Percentiles rank a stretch among this genome's conserved stretches.
These are phyloP conservation scores for Tinamus major DNA, from an alignment of 2,797 vertebrate genomes.

Conservation along the genomic window DNA sequence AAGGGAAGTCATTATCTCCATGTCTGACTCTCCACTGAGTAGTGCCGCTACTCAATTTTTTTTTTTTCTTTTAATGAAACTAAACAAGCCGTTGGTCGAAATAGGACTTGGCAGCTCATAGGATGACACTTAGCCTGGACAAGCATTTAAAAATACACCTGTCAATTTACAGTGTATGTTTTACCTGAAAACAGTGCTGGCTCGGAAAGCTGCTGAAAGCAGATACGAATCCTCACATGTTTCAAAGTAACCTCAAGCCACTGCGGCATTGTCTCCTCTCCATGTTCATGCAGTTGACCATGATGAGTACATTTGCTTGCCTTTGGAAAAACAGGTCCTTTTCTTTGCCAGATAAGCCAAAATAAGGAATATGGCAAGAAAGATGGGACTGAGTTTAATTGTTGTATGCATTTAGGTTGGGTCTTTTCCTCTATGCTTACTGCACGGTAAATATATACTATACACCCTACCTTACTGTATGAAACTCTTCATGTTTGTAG, in stretches of 20 bases:
- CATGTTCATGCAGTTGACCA: slow-evolving; percentile 23
- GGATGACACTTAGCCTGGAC: slow-evolving; percentile 30
- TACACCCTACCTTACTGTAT: slow-evolving; percentile 39
- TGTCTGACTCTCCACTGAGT: not conserved
- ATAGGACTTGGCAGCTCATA: slow-evolving; percentile 46
- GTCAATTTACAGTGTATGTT: slow-evolving; percentile 44
- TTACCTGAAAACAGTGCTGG: slow-evolving; percentile 19
- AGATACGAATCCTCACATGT: slow-evolving; percentile 17
- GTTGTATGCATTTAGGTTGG: slow-evolving; percentile 14
- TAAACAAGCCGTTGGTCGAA: not conserved
- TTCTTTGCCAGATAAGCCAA: slow-evolving; percentile 35
- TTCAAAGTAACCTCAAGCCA: slow-evolving; percentile 29
- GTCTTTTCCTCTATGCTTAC: slow-evolving; percentile 17
- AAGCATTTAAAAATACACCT: slow-evolving; percentile 45
- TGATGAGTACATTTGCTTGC: slow-evolving; percentile 46
- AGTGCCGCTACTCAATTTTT: not conserved
- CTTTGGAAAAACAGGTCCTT: slow-evolving; percentile 54
- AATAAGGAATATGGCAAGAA: slow-evolving; percentile 37
- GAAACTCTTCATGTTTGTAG: slow-evolving; percentile 19
- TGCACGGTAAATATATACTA: slow-evolving; percentile 50
- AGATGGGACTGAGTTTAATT: slow-evolving; percentile 36
- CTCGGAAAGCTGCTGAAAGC: slow-evolving; percentile 38
- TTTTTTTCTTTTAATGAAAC: slow-evolving; percentile 23
- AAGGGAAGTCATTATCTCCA: not conserved
- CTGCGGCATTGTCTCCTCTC: slow-evolving; percentile 32